Evolutionary conservation across 1,140 invertebrate genomes (phyloP).

Genomic region (Reticulitermes speratus): DNA sequence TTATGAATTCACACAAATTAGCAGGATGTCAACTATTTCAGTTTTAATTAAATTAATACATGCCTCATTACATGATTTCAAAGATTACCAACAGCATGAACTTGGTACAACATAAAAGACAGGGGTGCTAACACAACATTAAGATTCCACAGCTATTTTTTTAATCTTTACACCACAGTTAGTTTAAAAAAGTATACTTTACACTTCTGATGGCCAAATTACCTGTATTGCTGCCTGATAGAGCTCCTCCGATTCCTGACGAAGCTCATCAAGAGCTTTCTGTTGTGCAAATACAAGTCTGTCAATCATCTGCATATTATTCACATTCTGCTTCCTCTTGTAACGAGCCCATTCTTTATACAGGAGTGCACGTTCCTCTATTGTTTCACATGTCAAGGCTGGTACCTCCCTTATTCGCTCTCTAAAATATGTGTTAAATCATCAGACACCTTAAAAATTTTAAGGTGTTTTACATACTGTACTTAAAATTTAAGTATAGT

Average conservation of each 20-base stretch:
- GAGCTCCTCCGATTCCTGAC: conserved; percentile 74
- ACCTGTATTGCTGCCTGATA: conserved; percentile 81
- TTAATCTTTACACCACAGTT: too few species aligned
- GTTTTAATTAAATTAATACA: not conserved
- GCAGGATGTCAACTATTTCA: not conserved
- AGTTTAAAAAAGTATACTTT: not conserved
- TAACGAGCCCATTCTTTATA: conserved; percentile 73
- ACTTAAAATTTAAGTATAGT: too few species aligned
- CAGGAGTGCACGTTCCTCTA: conserved; percentile 57
- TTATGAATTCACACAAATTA: not conserved
- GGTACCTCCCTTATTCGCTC: conserved; percentile 51
- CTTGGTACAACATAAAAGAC: too few species aligned
- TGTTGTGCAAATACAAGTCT: conserved; percentile 66
- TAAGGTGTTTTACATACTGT: too few species aligned
- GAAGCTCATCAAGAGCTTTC: conserved; percentile 73
- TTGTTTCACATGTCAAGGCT: conserved; percentile 49
- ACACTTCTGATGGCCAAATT: not conserved
- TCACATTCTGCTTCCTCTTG: conserved; percentile 60
- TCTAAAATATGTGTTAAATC: conserved; percentile 46
- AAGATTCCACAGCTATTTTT: too few species aligned
- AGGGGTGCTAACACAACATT: too few species aligned
- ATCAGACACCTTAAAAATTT: too few species aligned
- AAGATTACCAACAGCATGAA: too few species aligned
- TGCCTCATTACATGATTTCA: not conserved
- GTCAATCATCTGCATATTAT: conserved; percentile 66